Percentiles rank a stretch among this genome's conserved stretches.
Evolutionary conservation across 2,888 invertebrate species (phyloP).

Genomic region (Platycheirus albimanus): DNA sequence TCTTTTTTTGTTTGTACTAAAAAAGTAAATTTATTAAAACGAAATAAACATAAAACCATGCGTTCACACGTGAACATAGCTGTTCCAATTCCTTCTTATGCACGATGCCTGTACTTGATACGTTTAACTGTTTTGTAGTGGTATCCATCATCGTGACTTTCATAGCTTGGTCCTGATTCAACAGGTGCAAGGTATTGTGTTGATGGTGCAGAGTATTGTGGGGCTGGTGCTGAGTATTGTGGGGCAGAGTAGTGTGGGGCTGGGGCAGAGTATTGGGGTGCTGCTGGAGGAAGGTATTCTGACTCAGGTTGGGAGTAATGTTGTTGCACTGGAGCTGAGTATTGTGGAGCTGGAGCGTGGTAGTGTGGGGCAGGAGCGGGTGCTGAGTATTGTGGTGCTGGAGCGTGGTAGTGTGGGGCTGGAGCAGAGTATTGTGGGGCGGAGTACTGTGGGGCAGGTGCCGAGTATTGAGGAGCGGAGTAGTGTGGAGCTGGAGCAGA

Average conservation of each 20-base stretch:
- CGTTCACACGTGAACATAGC: conserved; percentile 34
- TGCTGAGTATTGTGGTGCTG: not conserved
- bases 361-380: conserved; percentile 13
- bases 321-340: conserved; percentile 36
- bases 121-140: conserved; percentile 74
- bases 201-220: conserved; percentile 8
- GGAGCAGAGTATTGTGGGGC: conserved; percentile 12
- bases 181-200: conserved; percentile 23
- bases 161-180: conserved; percentile 33
- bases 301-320: conserved; percentile 42
- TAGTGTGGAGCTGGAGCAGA: conserved; percentile 10
- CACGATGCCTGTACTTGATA: conserved; percentile 74
- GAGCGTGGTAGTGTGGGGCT: not conserved
- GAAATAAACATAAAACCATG: conserved; percentile 60
- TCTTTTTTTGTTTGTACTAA: no score
- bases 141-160: conserved; percentile 72
- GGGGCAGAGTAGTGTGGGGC: conserved; percentile 39
- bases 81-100: conserved; percentile 38
- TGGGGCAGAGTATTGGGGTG: conserved; percentile 35
- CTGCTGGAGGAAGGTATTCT: conserved; percentile 18
- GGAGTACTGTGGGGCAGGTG: not conserved
- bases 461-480: not conserved
- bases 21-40: conserved; percentile 56
- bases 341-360: conserved; percentile 27
- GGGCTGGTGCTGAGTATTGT: conserved; percentile 22